phyloP scores from a whole-genome alignment of 2,888 invertebrate species.

The Ophion ellenae region DNA sequence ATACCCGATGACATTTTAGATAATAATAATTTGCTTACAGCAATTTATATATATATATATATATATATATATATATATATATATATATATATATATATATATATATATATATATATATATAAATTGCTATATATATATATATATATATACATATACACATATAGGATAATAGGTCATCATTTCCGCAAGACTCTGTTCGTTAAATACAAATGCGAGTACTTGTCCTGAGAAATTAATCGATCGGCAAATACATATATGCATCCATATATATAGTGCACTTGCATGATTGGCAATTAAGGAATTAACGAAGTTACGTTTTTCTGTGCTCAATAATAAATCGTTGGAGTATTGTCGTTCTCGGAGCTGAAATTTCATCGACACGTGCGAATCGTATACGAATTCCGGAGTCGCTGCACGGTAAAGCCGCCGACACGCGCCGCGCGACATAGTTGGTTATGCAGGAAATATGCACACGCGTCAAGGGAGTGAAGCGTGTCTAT shows the following conservation, averaged over 20 bases:
- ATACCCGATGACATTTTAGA: not conserved
- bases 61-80: too few species aligned
- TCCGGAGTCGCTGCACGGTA: too few species aligned
- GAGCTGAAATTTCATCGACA: too few species aligned
- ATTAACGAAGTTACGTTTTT: too few species aligned
- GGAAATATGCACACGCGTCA: slow-evolving; percentile 2
- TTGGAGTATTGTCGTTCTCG: too few species aligned
- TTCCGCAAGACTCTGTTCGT: not conserved
- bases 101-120: not conserved
- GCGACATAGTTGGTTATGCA: not conserved
- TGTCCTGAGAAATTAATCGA: not conserved
- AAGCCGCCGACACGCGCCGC: not conserved
- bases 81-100: not conserved
- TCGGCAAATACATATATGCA: not conserved
- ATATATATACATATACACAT: not conserved
- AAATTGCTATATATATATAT: not conserved
- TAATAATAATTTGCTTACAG: not conserved
- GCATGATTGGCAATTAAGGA: too few species aligned
- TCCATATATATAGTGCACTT: too few species aligned
- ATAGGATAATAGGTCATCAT: not conserved
- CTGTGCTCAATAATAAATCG: too few species aligned
- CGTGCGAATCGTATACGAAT: too few species aligned
- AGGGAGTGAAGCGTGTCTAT: slow-evolving; percentile 21
- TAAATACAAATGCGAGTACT: not conserved
- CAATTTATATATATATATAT: not conserved